phyloP scores from a whole-genome alignment of 2,113 vertebrate species.

The Tetrax tetrax region DNA sequence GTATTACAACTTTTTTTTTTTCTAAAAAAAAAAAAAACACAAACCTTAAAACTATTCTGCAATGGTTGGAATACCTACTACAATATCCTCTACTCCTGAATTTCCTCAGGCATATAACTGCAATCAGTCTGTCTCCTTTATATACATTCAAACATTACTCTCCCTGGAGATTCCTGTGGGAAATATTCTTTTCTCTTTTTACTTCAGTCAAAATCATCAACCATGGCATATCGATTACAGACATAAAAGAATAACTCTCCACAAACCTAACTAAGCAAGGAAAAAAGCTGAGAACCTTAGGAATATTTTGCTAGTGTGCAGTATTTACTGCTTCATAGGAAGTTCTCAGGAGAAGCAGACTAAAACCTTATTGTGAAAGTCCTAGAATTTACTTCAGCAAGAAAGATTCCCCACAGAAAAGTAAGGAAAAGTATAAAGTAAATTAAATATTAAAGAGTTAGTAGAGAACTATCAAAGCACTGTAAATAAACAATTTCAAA shows the following conservation, averaged over 20 bases:
- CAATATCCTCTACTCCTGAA: conserved; percentile 10
- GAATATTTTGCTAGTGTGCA: conserved; percentile 21
- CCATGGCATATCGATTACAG: conserved; percentile 57
- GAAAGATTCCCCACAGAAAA: not conserved
- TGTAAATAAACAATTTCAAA: not conserved
- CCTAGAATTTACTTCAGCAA: not conserved
- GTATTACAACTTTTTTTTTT: not conserved
- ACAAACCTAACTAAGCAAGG: conserved; percentile 1
- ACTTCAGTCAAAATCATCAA: conserved; percentile 60
- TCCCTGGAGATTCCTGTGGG: conserved; percentile 39
- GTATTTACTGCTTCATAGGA: conserved; percentile 31
- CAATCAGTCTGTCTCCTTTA: conserved; percentile 33
- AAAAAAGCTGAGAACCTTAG: conserved; percentile 4
- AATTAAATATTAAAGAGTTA: not conserved
- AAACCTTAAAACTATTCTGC: not conserved
- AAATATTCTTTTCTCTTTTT: conserved; percentile 65
- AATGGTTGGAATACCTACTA: conserved; percentile 21
- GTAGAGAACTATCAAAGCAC: not conserved
- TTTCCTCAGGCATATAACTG: conserved; percentile 57
- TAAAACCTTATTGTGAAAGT: not conserved
- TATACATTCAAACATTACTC: conserved; percentile 47
- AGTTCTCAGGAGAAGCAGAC: conserved; percentile 8
- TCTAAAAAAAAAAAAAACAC: no score
- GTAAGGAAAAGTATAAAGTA: not conserved
- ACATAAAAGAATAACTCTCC: not conserved